A percentile compares a stretch with the other conserved stretches of the same genome.
These are phyloP conservation scores for Pterocles burchelli DNA, from an alignment of 2,113 vertebrate species.

Conservation along the genomic window DNA sequence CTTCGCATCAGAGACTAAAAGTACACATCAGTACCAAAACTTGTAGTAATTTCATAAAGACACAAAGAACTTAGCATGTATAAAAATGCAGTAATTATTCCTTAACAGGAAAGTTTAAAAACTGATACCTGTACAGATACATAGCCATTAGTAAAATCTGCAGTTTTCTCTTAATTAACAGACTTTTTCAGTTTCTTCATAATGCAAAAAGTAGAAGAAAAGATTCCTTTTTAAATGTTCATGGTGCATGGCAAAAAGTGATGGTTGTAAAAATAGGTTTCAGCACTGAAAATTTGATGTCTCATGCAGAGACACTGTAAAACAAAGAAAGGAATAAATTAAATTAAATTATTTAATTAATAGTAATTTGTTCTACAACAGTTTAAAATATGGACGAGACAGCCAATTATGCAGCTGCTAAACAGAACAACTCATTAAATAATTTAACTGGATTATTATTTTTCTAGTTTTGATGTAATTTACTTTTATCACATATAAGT, in stretches of 20 bases:
- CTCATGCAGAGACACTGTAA: background rate
- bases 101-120: background rate
- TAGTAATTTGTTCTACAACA: conserved; percentile 37
- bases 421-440: conserved; percentile 59
- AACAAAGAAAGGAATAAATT: conserved; percentile 18
- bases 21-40: background rate
- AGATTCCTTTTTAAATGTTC: background rate
- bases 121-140: background rate
- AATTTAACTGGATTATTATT: conserved; percentile 55
- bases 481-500: background rate
- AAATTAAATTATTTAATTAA: conserved; percentile 49
- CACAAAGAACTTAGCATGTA: background rate
- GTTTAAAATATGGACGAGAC: conserved; percentile 64
- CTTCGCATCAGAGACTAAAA: background rate
- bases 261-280: background rate
- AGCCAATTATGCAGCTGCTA: conserved; percentile 51
- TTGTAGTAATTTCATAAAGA: background rate
- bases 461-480: conserved; percentile 36
- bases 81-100: background rate
- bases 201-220: background rate
- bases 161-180: background rate
- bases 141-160: background rate
- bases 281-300: background rate
- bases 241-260: background rate
- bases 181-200: background rate